Evolutionary conservation across 2,888 invertebrate genomes (phyloP), one percentile per base, ranked within the genome.

Genomic region (Drosophila pseudotalamancana): DNA sequence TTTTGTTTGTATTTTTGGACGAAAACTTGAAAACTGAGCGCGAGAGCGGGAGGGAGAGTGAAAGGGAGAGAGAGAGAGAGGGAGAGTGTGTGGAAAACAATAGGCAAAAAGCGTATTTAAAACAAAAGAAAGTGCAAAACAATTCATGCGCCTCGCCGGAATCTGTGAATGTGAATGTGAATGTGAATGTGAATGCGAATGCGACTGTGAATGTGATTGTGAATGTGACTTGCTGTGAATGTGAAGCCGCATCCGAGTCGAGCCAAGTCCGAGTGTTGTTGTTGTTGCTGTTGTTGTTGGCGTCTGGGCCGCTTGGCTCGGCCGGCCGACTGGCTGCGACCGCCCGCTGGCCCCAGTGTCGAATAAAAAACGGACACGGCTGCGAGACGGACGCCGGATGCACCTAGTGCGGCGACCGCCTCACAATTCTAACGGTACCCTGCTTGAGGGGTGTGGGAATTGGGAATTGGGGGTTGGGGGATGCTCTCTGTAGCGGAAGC

Each of bases 401-500:
- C 81, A 82, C 77, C 82, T 80, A 68, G 74, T 69, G 69, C 59
- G 65, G 61, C 61, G 65, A 34, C 48, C 31, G 39, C 40, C 42
- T 54, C 54, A 37, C 64, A 56, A 54, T 56, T 49, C 69, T 39
- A 27, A 11, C 27, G 46, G 6, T 16, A 14, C 9, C 34, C 11
- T 4, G 23, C 14, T 25, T 14, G 11, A 18, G n/a, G 12, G 29
- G 23, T 6, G 1, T 6, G 23, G 50, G n/a, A n/a, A n/a, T n/a
- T n/a, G n/a, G 31, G 39, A 4, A 9, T 14, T 14, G 21, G 3
- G 46, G 27, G 4, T 27, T 27, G 29, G 43, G 43, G 23, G 31
- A 14, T 14, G 86, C 77, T 87, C 81, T 82, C 78, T 88, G 88
- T 88, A 89, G 88, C 88, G 89, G 89, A 89, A 88, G 83, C 84